Conservation (phyloP, 2,113 vertebrate species). For the Myiagra hebetior region DNA sequence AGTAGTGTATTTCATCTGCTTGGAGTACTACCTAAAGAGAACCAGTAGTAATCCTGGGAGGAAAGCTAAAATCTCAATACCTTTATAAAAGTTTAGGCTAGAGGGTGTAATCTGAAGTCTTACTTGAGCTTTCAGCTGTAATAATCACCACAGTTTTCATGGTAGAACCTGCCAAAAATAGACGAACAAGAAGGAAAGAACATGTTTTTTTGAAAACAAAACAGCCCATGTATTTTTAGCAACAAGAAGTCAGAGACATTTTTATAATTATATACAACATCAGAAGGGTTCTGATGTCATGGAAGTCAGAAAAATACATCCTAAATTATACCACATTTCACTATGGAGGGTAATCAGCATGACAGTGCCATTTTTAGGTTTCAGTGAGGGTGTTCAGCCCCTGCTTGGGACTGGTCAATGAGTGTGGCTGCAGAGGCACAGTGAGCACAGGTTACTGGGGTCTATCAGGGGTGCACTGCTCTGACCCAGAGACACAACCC, state of each 20-base stretch:
- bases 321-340: background rate
- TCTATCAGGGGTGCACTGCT: fast-evolving
- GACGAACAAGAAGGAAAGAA: conserved; percentile 22
- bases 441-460: background rate
- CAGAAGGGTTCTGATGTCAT: conserved; percentile 22
- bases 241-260: conserved; percentile 43
- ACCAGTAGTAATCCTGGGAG: background rate
- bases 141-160: background rate
- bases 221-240: conserved; percentile 36
- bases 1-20: background rate
- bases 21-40: background rate
- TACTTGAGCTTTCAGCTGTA: background rate
- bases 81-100: background rate
- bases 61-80: background rate
- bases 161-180: conserved; percentile 32
- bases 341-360: background rate
- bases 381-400: background rate
- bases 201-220: conserved; percentile 37
- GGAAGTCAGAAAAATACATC: conserved; percentile 13
- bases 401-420: background rate
- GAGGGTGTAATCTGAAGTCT: background rate
- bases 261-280: conserved; percentile 51
- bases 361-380: background rate
- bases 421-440: background rate
- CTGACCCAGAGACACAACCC: background rate